Evolutionary conservation across 1,140 invertebrate species (phyloP).

Genomic region (Panagrolaimus sp.): DNA sequence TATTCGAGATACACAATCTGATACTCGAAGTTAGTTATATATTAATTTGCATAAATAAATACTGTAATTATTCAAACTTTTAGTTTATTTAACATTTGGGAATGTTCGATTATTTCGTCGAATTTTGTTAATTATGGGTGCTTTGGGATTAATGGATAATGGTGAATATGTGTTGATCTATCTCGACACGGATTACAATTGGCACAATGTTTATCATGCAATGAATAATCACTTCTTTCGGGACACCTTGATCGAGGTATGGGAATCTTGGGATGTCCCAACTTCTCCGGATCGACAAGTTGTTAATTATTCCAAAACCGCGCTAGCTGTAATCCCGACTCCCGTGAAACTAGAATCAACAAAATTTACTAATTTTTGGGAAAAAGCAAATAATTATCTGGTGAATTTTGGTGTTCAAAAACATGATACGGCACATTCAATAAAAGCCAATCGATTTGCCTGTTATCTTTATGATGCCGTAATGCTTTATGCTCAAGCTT

Average conservation of each 20-base stretch:
- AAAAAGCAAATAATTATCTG: slow-evolving; percentile 43
- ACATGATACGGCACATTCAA: slow-evolving; percentile 18
- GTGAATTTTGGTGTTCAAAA: slow-evolving; percentile 47
- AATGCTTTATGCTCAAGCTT: slow-evolving; percentile 77
- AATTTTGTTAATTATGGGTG: slow-evolving; percentile 83
- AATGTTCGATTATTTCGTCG: slow-evolving; percentile 73
- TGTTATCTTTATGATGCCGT: slow-evolving; percentile 93
- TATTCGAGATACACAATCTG: slow-evolving; percentile 21
- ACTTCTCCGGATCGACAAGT: slow-evolving; percentile 43
- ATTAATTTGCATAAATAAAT: neutral
- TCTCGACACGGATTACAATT: slow-evolving; percentile 86
- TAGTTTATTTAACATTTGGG: slow-evolving; percentile 78
- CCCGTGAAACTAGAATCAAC: slow-evolving; percentile 45
- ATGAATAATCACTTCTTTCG: slow-evolving; percentile 67
- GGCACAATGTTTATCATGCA: slow-evolving; percentile 78
- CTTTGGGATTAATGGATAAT: slow-evolving; percentile 75
- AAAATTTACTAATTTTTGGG: slow-evolving; percentile 51
- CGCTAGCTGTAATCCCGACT: slow-evolving; percentile 56
- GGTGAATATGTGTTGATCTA: slow-evolving; percentile 92
- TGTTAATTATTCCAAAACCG: slow-evolving; percentile 50
- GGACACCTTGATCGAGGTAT: slow-evolving; percentile 55
- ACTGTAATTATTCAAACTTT: slow-evolving; percentile 34
- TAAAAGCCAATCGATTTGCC: slow-evolving; percentile 79
- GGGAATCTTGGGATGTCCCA: slow-evolving; percentile 42
- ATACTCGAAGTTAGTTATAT: slow-evolving; percentile 24